Evolutionary conservation across 1,140 invertebrate genomes (phyloP), one percentile per base, ranked within the genome.

Genomic region (Brachionus rubens): DNA sequence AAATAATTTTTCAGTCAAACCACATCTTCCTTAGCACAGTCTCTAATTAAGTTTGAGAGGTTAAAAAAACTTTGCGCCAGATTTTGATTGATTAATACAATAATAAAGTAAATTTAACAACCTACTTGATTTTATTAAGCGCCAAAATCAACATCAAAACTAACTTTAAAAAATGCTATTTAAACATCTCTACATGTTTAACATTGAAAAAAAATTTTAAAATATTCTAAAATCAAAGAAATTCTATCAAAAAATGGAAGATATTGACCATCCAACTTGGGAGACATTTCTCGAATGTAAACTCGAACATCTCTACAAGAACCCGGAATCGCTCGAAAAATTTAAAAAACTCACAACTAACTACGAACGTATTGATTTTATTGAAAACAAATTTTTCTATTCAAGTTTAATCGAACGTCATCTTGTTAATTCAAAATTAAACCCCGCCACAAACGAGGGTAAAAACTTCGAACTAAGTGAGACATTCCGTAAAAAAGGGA

Each of bases 261-360:
- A 59, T 33, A 59, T n/a, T 19, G 19, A 59, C 12, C 2, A 19
- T 16, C 21, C 40, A 24, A 43, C 41, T 43, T 65, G 59, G 59
- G 36, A 41, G 24, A 12, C 24, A 21, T 65, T 65, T 43, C 19
- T 65, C 4, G 40, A 65, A 36, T 21, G 30, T n/a, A 19, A 43
- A 43, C 6, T 65, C 7, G 59, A 65, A 16, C 3, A 14, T 65
- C n/a, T 65, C n/a, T 3, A 65, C 40, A 65, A 65, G 43, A 19
- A 6, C n/a, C 16, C 33, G 7, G 14, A 65, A 43, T 9, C 3
- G 3, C 24, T 65, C 1, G 21, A 43, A 36, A 7, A 41, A 14
- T 65, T 65, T 28, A 65, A 65, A 43, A 26, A 21, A 14, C 43
- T 65, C 4, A 65, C 41, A 43, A 65, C 59, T 43, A 65, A 65